Base-by-base conservation (phyloP, 2,888 invertebrate species). In the Drosophila algonquin region DNA sequence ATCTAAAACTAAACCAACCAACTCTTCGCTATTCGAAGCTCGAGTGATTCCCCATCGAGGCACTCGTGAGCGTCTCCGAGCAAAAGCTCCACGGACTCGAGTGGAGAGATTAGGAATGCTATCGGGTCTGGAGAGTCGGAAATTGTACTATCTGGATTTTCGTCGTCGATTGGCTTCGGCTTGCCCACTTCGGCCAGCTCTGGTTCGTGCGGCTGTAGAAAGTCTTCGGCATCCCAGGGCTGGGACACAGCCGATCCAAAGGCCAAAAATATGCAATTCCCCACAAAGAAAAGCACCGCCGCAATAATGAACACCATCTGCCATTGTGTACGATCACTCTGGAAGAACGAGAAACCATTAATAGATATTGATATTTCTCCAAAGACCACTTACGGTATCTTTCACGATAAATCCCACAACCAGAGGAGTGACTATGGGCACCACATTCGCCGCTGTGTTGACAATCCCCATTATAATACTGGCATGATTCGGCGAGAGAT, bases 291-390 rank as follows among this genome's bases (percentile, higher is more conserved):
- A 10, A 96, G 91, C 7, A 93, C 94, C 0, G 96, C 94, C 0
- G 96, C 71, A 12, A 89, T 93, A 84, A 95, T 94, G 90, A 97
- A 97, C 12, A 96, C 95, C 51, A 94, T 94, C 73, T 94, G 94
- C 97, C 97, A 97, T 86, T 95, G 94, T 0, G 89, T 68, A 3
- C 94, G 93, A 76, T 95, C 93, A 0, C 45, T 16, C 91, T 91
- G 54, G 0, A 75, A 62, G 1, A 1, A 30, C 12, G 30, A 1
- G n/a, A 30, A 9, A n/a, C 7, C 7, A 4, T 12, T 3, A 9
- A 46, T 12, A 16, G 9, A 2, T 16, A 3, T 9, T 1, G n/a
- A 27, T 10, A 1, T 12, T 2, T n/a, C 14, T 6, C 21, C 1
- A 3, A 3, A 21, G 2, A 21, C 47, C 14, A 92, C 47, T 78